Conservation (phyloP, 2,797 vertebrate species). For the Galaxias olidus region DNA sequence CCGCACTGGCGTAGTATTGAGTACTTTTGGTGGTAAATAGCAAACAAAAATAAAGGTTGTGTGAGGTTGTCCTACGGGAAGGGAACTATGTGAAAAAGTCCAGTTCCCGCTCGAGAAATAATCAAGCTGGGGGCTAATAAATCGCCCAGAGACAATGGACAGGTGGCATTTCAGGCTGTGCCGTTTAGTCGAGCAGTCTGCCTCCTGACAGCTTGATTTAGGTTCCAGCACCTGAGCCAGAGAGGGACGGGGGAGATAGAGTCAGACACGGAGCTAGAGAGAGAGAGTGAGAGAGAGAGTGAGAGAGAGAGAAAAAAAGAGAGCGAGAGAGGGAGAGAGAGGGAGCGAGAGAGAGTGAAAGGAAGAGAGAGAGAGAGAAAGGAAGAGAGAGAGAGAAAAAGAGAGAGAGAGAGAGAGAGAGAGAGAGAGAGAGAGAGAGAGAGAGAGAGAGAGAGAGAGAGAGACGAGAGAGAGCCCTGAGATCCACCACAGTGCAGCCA, state of each 20-base stretch:
- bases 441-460: slow-evolving; percentile 3
- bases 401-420: slow-evolving; percentile 21
- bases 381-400: background rate
- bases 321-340: too few relatives aligned
- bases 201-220: slow-evolving; percentile 76
- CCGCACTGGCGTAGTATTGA: background rate
- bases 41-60: slow-evolving; percentile 21
- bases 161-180: slow-evolving; percentile 74
- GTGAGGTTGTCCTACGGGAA: slow-evolving; percentile 26
- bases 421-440: background rate
- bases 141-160: slow-evolving; percentile 64
- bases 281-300: slow-evolving; percentile 5
- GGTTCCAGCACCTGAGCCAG: slow-evolving; percentile 59
- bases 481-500: slow-evolving; percentile 18
- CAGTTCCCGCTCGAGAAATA: slow-evolving; percentile 55
- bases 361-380: slow-evolving; percentile 18
- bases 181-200: slow-evolving; percentile 69
- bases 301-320: slow-evolving; percentile 12
- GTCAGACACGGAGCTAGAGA: background rate
- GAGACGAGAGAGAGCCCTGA: slow-evolving; percentile 47
- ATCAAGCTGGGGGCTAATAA: slow-evolving; percentile 63
- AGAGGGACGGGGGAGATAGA: slow-evolving; percentile 37
- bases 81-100: slow-evolving; percentile 50
- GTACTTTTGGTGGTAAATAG: background rate
- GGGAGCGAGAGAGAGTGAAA: slow-evolving; percentile 38